A percentile compares a stretch with the other conserved stretches of the same genome.
Conservation (phyloP, 1,140 invertebrate genomes). For the Cydia strobilella region DNA sequence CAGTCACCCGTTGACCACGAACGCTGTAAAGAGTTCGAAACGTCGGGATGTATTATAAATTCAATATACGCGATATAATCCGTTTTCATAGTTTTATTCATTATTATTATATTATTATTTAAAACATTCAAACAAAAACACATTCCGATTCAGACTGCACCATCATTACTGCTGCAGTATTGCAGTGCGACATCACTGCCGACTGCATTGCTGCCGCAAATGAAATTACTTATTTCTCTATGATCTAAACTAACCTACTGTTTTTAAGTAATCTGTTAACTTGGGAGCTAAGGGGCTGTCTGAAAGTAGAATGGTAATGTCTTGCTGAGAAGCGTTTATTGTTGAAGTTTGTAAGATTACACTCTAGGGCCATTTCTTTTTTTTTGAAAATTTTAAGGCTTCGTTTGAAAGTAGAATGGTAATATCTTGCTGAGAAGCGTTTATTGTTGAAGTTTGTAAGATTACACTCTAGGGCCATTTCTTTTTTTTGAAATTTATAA, state of each 20-base stretch:
- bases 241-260: neutral
- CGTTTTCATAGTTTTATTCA: too few species aligned
- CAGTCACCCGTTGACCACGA: too few species aligned
- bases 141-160: too few species aligned
- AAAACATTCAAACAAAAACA: too few species aligned
- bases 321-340: constrained; percentile 1
- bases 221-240: too few species aligned
- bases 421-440: constrained; percentile 1
- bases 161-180: too few species aligned
- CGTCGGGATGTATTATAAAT: too few species aligned
- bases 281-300: neutral
- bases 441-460: neutral
- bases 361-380: neutral
- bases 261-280: neutral
- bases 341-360: neutral
- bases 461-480: neutral
- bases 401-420: neutral
- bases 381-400: neutral
- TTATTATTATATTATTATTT: too few species aligned
- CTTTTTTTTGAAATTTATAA: neutral
- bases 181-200: too few species aligned
- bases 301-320: neutral
- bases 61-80: too few species aligned
- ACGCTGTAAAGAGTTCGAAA: too few species aligned
- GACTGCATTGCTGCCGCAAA: too few species aligned